Conservation (phyloP, 2,797 vertebrate genomes). For the Neosilurus hyrtlii region DNA sequence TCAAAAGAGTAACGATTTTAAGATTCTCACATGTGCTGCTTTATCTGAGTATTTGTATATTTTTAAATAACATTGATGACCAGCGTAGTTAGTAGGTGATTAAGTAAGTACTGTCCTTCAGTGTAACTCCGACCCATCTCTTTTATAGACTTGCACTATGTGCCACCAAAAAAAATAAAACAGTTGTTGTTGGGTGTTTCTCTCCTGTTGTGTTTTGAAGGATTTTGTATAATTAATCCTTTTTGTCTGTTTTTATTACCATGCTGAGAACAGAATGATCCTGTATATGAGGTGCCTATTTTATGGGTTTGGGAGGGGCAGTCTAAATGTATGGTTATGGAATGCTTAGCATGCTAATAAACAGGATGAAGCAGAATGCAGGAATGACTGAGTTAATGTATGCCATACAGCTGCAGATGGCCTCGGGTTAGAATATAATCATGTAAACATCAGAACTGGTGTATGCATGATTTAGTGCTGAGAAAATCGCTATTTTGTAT, state of each 20-base stretch:
- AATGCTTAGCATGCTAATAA: conserved; percentile 51
- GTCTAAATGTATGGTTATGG: conserved; percentile 31
- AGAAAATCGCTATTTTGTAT: neutral
- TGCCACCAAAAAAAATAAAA: neutral
- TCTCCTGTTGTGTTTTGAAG: neutral
- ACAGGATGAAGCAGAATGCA: conserved; percentile 31
- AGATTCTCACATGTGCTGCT: neutral
- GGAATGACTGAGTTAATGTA: neutral
- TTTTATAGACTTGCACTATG: neutral
- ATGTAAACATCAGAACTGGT: neutral
- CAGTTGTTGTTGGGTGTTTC: neutral
- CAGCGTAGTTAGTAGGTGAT: neutral
- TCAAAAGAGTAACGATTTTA: neutral
- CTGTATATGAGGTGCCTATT: conserved; percentile 73
- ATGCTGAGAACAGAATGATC: conserved; percentile 72
- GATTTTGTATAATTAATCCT: conserved; percentile 54
- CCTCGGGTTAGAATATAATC: neutral
- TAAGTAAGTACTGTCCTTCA: neutral
- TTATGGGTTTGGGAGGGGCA: conserved; percentile 56
- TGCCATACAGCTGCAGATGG: neutral
- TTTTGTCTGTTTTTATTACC: conserved; percentile 60
- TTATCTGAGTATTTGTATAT: neutral
- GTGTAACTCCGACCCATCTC: neutral
- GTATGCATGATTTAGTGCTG: conserved; percentile 15
- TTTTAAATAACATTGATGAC: neutral